Evolutionary conservation across 2,888 invertebrate genomes (phyloP).

Genomic region (Helleia helle): DNA sequence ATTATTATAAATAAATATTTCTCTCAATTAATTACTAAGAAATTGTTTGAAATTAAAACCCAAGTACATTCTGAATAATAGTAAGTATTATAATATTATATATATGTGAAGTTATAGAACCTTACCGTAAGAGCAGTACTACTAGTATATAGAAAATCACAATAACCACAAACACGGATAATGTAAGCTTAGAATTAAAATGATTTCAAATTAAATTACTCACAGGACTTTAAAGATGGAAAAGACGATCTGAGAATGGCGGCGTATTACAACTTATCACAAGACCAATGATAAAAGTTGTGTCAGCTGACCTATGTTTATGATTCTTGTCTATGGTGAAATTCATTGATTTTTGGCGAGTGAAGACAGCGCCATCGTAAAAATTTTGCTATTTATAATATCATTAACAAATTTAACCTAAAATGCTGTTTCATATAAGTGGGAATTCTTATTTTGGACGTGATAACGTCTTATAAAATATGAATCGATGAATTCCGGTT

Average conservation of each 20-base stretch:
- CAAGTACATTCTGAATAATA: too few relatives aligned
- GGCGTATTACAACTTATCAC: slow-evolving; percentile 70
- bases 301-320: slow-evolving; percentile 71
- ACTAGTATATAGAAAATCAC: slow-evolving; percentile 27
- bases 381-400: too few relatives aligned
- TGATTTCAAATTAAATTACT: slow-evolving; percentile 41
- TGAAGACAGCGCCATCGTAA: too few relatives aligned
- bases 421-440: too few relatives aligned
- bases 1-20: too few relatives aligned
- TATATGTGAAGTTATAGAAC: slow-evolving; percentile 34
- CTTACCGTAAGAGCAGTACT: slow-evolving; percentile 34
- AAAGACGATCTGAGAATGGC: slow-evolving; percentile 71
- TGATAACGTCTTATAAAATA: too few relatives aligned
- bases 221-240: slow-evolving; percentile 65
- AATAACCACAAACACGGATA: slow-evolving; percentile 41
- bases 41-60: too few relatives aligned
- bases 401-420: too few relatives aligned
- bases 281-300: slow-evolving; percentile 71
- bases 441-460: too few relatives aligned
- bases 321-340: slow-evolving; percentile 45
- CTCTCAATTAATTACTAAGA: not conserved
- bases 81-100: too few relatives aligned
- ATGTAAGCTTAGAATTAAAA: slow-evolving; percentile 25
- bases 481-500: too few relatives aligned
- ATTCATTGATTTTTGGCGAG: slow-evolving; percentile 38